These are phyloP conservation scores for Microctonus brassicae DNA, from an alignment of 2,888 invertebrate genomes.

Conservation along the genomic window DNA sequence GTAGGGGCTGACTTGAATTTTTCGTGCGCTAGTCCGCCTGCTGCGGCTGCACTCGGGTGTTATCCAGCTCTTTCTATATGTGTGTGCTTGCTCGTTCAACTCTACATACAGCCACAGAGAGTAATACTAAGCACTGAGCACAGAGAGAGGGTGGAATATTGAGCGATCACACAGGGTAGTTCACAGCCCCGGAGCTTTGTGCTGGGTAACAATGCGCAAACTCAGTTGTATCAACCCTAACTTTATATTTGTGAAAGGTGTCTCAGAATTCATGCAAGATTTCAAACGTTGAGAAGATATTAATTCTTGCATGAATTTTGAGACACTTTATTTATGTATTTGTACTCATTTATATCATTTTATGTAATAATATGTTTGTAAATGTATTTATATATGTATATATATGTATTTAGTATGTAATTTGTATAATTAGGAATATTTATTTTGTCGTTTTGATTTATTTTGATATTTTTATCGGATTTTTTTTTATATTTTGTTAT, in stretches of 20 bases:
- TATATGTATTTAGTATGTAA: background rate
- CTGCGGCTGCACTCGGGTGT: slow-evolving; percentile 14
- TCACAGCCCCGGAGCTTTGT: slow-evolving; percentile 44
- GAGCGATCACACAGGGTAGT: slow-evolving; percentile 64
- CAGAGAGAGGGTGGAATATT: slow-evolving; percentile 67
- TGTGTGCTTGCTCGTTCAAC: slow-evolving; percentile 42
- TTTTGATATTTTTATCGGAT: background rate
- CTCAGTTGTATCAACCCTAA: slow-evolving; percentile 5
- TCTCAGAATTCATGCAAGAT: too few relatives aligned
- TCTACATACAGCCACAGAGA: slow-evolving; percentile 46
- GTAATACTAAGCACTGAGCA: too few relatives aligned
- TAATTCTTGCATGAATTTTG: too few relatives aligned
- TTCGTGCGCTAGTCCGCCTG: slow-evolving; percentile 12
- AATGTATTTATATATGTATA: background rate
- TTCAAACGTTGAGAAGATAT: too few relatives aligned
- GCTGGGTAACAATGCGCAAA: slow-evolving; percentile 15
- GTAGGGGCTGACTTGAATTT: slow-evolving; percentile 50
- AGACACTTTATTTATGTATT: too few relatives aligned
- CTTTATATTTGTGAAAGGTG: too few relatives aligned
- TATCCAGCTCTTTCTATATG: slow-evolving; percentile 4
- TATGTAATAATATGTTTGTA: background rate
- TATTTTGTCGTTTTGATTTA: too few relatives aligned
- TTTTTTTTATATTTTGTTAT: too few relatives aligned
- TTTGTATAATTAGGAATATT: too few relatives aligned
- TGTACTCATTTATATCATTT: background rate